phyloP scores from a whole-genome alignment of 2,113 vertebrate species.

The Gopherus flavomarginatus region DNA sequence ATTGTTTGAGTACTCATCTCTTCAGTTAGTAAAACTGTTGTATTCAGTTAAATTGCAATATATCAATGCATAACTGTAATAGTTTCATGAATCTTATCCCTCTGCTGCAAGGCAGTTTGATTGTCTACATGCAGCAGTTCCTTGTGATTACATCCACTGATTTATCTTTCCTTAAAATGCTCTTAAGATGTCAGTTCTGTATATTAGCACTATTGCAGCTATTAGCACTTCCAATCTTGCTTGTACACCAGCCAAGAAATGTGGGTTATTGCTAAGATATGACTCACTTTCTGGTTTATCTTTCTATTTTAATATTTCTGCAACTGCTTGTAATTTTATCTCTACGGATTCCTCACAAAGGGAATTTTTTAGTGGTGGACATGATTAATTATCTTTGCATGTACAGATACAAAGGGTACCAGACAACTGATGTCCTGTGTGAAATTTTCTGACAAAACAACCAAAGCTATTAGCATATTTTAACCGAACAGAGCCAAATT shows the following conservation, averaged over 20 bases:
- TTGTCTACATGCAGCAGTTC: not conserved
- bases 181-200: not conserved
- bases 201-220: not conserved
- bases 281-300: slow-evolving; percentile 12
- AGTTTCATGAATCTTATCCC: not conserved
- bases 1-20: not conserved
- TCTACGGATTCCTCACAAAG: not conserved
- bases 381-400: not conserved
- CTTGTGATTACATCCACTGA: not conserved
- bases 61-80: not conserved
- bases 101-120: not conserved
- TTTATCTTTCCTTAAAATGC: not conserved
- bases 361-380: not conserved
- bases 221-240: not conserved
- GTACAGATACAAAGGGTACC: not conserved
- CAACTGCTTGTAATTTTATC: not conserved
- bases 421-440: not conserved
- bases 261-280: not conserved
- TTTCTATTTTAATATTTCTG: not conserved
- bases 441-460: not conserved
- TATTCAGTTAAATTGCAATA: not conserved
- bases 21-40: not conserved
- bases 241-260: not conserved
- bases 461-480: not conserved
- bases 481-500: not conserved